phyloP scores from a whole-genome alignment of 2,888 invertebrate genomes.

The Hymenopus coronatus region DNA sequence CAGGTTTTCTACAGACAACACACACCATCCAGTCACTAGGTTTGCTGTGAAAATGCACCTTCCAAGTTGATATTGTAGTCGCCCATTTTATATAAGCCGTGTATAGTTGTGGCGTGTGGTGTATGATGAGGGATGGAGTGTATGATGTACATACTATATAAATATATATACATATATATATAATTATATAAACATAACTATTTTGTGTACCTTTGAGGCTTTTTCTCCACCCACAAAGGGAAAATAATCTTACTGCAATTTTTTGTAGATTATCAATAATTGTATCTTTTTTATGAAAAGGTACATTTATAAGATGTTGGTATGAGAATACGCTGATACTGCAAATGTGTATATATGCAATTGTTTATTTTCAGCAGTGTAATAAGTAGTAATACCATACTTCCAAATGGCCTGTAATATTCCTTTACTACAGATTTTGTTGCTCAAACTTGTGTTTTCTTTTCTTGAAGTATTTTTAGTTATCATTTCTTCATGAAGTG shows the following conservation, averaged over 20 bases:
- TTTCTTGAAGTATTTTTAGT: background rate
- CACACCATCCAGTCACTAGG: background rate
- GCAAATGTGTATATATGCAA: background rate
- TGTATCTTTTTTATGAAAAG: background rate
- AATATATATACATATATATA: background rate
- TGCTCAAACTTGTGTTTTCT: constrained; percentile 1
- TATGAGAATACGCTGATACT: background rate
- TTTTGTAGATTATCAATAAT: constrained; percentile 6
- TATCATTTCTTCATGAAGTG: background rate
- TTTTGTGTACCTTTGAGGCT: constrained; percentile 16
- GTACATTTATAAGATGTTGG: background rate
- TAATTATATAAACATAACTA: background rate
- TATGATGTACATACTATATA: constrained; percentile 10
- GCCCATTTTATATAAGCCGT: background rate
- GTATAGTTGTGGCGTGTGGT: background rate
- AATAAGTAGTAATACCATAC: background rate
- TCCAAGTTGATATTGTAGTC: background rate
- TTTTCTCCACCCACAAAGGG: constrained; percentile 1
- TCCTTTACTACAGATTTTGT: background rate
- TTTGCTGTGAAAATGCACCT: background rate
- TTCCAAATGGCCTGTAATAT: constrained; percentile 18
- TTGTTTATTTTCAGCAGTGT: background rate
- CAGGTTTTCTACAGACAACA: background rate
- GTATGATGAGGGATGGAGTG: background rate
- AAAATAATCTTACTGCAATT: background rate